These are phyloP conservation scores for Seriola rivoliana DNA, from an alignment of 2,113 vertebrate species.

Conservation along the genomic window DNA sequence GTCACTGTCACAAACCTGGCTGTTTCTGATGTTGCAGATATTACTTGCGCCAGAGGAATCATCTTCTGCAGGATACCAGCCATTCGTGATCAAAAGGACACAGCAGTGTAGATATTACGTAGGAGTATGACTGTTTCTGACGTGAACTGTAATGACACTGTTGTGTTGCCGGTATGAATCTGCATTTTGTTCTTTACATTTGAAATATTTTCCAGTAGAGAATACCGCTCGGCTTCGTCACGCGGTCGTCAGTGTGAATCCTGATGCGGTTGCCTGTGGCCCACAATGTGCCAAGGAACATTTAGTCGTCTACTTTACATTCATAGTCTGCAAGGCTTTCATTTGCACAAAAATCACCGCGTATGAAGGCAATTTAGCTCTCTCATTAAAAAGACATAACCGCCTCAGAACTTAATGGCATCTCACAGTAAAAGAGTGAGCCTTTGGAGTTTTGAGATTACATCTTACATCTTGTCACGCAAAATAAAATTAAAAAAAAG, in stretches of 20 bases:
- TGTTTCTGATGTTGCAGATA: conserved; percentile 46
- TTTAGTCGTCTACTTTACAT: conserved; percentile 77
- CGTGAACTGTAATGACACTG: not conserved
- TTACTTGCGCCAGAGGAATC: conserved; percentile 36
- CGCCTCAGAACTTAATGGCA: conserved; percentile 78
- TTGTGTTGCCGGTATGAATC: conserved; percentile 14
- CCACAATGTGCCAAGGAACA: conserved; percentile 67
- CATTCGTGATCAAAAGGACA: conserved; percentile 46
- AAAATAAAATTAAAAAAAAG: conserved; percentile 32
- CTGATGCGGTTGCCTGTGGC: conserved; percentile 56
- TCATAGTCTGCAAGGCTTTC: conserved; percentile 76
- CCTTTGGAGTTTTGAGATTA: conserved; percentile 75
- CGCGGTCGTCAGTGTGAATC: conserved; percentile 57
- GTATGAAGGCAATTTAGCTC: conserved; percentile 82
- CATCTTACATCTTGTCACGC: conserved; percentile 70
- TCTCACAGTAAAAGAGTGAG: conserved; percentile 70
- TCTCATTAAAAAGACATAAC: conserved; percentile 86
- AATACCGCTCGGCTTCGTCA: conserved; percentile 38
- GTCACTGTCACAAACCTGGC: conserved; percentile 53
- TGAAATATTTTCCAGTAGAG: conserved; percentile 56
- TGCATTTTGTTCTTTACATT: conserved; percentile 54
- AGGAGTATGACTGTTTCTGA: conserved; percentile 22
- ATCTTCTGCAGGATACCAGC: conserved; percentile 27
- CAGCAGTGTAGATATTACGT: conserved; percentile 30
- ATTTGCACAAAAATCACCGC: conserved; percentile 79